A percentile compares a stretch with the other conserved stretches of the same genome.
Evolutionary conservation across 1,140 invertebrate species (phyloP).

Genomic region (Parasteatoda tepidariorum): DNA sequence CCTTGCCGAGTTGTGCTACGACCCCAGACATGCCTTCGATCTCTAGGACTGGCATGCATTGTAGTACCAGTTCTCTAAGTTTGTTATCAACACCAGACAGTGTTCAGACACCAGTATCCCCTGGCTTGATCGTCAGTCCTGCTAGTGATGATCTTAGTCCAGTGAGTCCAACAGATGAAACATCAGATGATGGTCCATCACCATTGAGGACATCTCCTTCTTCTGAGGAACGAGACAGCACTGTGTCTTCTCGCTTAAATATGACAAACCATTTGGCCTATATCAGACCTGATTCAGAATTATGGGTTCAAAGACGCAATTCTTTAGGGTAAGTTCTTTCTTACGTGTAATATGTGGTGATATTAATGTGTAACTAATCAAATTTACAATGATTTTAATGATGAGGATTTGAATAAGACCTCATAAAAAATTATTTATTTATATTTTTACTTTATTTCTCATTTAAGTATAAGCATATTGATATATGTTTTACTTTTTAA

Average conservation of each 20-base stretch:
- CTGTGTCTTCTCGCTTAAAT: slow-evolving; percentile 67
- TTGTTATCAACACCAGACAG: slow-evolving; percentile 57
- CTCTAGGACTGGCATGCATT: slow-evolving; percentile 38
- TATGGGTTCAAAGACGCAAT: slow-evolving; percentile 41
- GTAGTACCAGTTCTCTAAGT: slow-evolving; percentile 37
- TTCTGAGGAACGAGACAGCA: slow-evolving; percentile 59
- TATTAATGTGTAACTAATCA: too few species aligned
- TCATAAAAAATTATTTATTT: too few species aligned
- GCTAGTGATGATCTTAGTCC: slow-evolving; percentile 43
- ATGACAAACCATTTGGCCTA: slow-evolving; percentile 59
- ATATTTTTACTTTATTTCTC: too few species aligned
- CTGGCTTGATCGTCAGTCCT: slow-evolving; percentile 55
- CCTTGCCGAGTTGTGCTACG: slow-evolving; percentile 40
- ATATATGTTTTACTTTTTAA: too few species aligned
- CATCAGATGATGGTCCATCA: slow-evolving; percentile 41
- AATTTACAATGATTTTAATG: too few species aligned
- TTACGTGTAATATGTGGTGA: not conserved
- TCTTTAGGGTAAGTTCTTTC: slow-evolving; percentile 31
- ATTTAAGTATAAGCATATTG: too few species aligned
- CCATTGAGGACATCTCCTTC: slow-evolving; percentile 40
- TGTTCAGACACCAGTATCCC: slow-evolving; percentile 50
- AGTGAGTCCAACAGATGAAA: slow-evolving; percentile 45
- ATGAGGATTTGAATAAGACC: too few species aligned
- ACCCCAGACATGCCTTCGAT: slow-evolving; percentile 49
- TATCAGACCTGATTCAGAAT: slow-evolving; percentile 46